A percentile compares a stretch with the other conserved stretches of the same genome.
Conservation (phyloP, 2,888 invertebrate species). For the Pristionchus japonicus region DNA sequence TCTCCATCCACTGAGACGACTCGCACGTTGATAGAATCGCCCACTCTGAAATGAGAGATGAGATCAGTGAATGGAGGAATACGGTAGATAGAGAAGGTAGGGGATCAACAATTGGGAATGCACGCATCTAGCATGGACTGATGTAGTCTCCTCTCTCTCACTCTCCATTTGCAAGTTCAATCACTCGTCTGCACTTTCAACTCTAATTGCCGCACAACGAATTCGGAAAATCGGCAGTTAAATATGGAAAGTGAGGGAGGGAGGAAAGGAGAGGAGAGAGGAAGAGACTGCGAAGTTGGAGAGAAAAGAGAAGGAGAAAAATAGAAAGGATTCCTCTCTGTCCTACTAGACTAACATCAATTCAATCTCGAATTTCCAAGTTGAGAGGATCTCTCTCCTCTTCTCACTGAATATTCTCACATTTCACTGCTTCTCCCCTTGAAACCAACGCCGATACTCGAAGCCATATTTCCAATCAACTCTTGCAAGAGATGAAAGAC, state of each 20-base stretch:
- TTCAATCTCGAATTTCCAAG: background rate
- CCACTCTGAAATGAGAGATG: constrained; percentile 48
- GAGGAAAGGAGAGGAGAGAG: too few species aligned
- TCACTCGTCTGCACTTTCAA: background rate
- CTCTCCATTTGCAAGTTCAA: constrained; percentile 1
- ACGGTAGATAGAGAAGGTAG: background rate
- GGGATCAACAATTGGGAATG: background rate
- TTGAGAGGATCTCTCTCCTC: background rate
- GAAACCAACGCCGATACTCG: background rate
- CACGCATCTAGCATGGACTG: background rate
- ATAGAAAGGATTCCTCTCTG: background rate
- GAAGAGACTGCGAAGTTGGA: background rate
- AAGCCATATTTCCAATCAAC: background rate
- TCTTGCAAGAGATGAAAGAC: background rate
- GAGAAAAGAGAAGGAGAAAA: background rate
- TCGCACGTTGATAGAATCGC: constrained; percentile 62
- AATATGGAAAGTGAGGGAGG: background rate
- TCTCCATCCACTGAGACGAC: constrained; percentile 60
- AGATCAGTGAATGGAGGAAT: background rate
- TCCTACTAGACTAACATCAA: background rate
- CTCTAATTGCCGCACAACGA: background rate
- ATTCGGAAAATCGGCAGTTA: background rate
- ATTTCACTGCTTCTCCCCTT: background rate
- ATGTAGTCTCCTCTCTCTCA: background rate
- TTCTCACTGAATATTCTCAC: background rate